Evolutionary conservation across 2,888 invertebrate genomes (phyloP), one percentile per base, ranked within the genome.

Genomic region (Cheilosia variabilis): DNA sequence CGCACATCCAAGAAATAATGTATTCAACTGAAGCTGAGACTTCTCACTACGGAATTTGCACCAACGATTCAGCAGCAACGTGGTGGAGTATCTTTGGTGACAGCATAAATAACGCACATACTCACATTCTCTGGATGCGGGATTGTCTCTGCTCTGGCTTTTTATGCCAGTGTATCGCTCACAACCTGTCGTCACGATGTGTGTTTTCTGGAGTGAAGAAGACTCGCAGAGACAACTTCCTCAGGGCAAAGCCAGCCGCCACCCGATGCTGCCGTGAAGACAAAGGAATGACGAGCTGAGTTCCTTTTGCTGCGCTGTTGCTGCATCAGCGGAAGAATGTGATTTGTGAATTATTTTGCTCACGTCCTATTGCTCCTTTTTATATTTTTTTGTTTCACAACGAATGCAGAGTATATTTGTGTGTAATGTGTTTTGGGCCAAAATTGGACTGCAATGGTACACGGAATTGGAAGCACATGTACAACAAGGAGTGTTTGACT

Each of bases 331-430:
- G 68, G 71, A 81, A 57, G 76, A 86, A 86, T 81, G 81, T 81
- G 80, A 81, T 86, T 81, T 81, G 81, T 81, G 86, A 86, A 81
- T 86, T 86, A 86, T 86, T 86, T 86, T 68, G 37, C 81, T 86
- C 86, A 86, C 86, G 86, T 86, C 52, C 86, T 52, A 68, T 52
- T 73, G 73, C 47, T 78, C 66, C 60, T 77, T 77, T 71, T 82
- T 24, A 47, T 50, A 2, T 17, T 47, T 9, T 57, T 57, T 57
- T 34, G 57, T 53, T 15, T 55, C 62, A 58, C 43, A 43, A 6
- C 50, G 69, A 17, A 69, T 71, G 53, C 58, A 37, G 58, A 50
- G 37, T 53, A 43, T 45, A 43, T 27, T 27, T 65, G 43, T 58
- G 47, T 47, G 19, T 19, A 72, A 58, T 68, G 27, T 78, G 71